Evolutionary conservation across 2,797 vertebrate species (phyloP), one percentile per base, ranked within the genome.

Genomic region (Phataginus tetradactyla): DNA sequence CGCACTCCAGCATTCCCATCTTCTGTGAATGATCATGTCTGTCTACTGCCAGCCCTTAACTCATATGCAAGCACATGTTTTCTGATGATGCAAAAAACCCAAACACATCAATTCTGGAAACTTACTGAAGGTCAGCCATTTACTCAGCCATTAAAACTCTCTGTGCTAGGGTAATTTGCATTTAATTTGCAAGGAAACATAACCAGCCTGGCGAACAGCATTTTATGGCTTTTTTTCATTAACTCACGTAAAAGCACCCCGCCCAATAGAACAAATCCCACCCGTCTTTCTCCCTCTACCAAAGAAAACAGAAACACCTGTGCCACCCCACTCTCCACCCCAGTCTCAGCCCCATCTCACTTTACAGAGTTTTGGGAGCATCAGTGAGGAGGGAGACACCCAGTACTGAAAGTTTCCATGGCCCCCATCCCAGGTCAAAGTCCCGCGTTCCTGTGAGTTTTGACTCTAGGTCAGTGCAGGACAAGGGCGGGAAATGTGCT

Each of bases 401-500:
- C 32, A 18, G 18, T 83, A 13, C 23, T 71, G 75, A 91, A 64
- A 23, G 45, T 63, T 89, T 91, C 78, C 49, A 21, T 20, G 81
- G 64, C 45, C 25, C 14, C 21, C 75, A 55, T 91, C n/a, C 45
- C 45, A 45, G 45, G 25, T 20, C n/a, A 20, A 34, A 18, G 90
- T 93, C 90, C 7, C 25, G 15, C 14, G 1, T 55, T n/a, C 29
- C 55, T 95, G 86, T 85, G 21, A 59, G 57, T 86, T 96, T 85
- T 90, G 68, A 86, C 45, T 32, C 72, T 34, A 84, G 69, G 89
- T 96, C 95, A 86, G 95, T 45, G 45, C 90, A 92, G 86, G 89
- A 53, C 59, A 57, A 7, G 51, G 75, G 71, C 37, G 1, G 86
- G 86, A 96, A 96, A 77, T 86, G 81, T 94, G 78, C 90, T 97